These are phyloP conservation scores for Trichosurus vulpecula DNA, from an alignment of 2,797 vertebrate species.

Conservation along the genomic window DNA sequence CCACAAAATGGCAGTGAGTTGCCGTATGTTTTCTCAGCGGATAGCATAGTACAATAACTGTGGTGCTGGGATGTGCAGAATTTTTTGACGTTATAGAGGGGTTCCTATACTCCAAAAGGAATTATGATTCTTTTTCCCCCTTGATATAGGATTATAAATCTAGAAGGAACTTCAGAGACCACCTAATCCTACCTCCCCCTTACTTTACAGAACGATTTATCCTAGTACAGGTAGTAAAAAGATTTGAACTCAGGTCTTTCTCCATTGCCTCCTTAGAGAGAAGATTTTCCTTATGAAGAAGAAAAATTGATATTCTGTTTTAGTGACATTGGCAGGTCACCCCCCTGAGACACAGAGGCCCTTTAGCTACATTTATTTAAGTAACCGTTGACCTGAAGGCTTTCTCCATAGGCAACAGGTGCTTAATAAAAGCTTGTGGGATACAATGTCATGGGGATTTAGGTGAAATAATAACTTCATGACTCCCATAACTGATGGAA, in stretches of 20 bases:
- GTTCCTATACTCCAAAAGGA: not conserved
- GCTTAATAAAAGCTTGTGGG: constrained; percentile 14
- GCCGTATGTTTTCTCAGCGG: not conserved
- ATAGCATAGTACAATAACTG: not conserved
- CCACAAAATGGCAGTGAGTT: not conserved
- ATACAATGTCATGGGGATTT: not conserved
- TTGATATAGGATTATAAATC: not conserved
- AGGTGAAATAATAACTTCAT: constrained; percentile 57
- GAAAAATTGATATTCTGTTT: constrained; percentile 71
- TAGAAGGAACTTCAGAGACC: not conserved
- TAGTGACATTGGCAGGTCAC: constrained; percentile 48
- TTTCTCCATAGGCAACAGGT: constrained; percentile 70
- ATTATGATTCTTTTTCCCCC: not conserved
- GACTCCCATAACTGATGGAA: constrained; percentile 57
- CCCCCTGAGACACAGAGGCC: constrained; percentile 59
- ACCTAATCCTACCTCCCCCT: not conserved
- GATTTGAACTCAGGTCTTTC: constrained; percentile 37
- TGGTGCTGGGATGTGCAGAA: not conserved
- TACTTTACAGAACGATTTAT: not conserved
- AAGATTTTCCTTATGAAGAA: constrained; percentile 65
- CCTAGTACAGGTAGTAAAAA: not conserved
- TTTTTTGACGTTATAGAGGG: not conserved
- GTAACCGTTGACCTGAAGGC: constrained; percentile 53
- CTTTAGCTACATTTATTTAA: constrained; percentile 58
- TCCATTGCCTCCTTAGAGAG: constrained; percentile 45